These are phyloP conservation scores for Drosophila putrida DNA, from an alignment of 2,888 invertebrate genomes.

Conservation along the genomic window DNA sequence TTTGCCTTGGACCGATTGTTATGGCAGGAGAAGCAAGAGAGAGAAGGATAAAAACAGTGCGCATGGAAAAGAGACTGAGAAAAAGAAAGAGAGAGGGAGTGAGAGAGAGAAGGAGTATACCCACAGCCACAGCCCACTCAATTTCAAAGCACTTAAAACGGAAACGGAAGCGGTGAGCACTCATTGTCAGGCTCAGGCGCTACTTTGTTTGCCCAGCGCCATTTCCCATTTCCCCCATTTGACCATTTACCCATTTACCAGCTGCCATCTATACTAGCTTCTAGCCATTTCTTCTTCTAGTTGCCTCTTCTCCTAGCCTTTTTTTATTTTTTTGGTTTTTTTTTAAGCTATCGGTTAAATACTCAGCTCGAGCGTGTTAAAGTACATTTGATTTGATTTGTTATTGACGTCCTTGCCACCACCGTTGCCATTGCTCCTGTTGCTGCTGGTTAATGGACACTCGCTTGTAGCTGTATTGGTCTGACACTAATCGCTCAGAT, in stretches of 20 bases:
- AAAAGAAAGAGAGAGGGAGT: neutral
- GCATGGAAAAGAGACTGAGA: neutral
- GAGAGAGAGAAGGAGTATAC: neutral
- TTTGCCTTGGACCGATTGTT: conserved; percentile 43
- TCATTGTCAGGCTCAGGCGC: conserved; percentile 75
- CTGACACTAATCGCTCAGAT: conserved; percentile 80
- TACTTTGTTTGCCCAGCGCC: conserved; percentile 63
- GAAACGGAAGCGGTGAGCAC: conserved; percentile 76
- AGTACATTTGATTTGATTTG: conserved; percentile 80
- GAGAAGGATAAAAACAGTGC: neutral
- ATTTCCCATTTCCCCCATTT: conserved; percentile 43
- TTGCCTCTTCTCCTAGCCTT: conserved; percentile 31
- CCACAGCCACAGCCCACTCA: conserved; percentile 38
- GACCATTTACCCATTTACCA: conserved; percentile 34
- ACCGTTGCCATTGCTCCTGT: conserved; percentile 23
- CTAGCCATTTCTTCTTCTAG: conserved; percentile 27
- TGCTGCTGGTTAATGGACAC: conserved; percentile 69
- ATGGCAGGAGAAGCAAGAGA: conserved; percentile 14
- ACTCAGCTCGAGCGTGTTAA: conserved; percentile 74
- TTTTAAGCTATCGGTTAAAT: conserved; percentile 67
- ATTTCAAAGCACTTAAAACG: conserved; percentile 65
- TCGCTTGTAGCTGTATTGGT: conserved; percentile 58
- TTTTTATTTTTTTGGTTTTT: conserved; percentile 19
- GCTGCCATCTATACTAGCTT: conserved; percentile 38
- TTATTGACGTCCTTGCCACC: conserved; percentile 61